Evolutionary conservation across 2,113 vertebrate species (phyloP).

Genomic region (Melanotaenia duboulayi): DNA sequence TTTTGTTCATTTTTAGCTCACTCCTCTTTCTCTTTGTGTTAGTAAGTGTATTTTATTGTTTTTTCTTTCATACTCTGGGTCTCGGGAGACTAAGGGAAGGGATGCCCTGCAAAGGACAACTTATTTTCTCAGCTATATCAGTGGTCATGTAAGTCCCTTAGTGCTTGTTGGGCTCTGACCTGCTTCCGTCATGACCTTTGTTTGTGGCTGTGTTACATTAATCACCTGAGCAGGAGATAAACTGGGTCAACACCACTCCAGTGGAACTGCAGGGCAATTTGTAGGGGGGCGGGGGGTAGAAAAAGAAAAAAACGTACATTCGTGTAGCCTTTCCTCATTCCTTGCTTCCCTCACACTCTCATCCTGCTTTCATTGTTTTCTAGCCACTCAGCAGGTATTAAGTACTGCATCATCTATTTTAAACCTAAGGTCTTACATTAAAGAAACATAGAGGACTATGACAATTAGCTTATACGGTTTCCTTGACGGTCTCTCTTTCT

Average conservation of each 20-base stretch:
- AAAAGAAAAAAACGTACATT: conserved; percentile 11
- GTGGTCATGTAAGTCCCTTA: conserved; percentile 48
- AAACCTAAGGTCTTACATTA: conserved; percentile 44
- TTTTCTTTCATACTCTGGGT: conserved; percentile 16
- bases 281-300: background rate
- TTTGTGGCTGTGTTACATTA: conserved; percentile 75
- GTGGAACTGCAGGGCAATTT: conserved; percentile 61
- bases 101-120: conserved; percentile 54
- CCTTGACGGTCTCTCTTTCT: conserved; percentile 14
- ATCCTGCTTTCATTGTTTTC: conserved; percentile 36
- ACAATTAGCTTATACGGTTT: conserved; percentile 55
- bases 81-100: conserved; percentile 34
- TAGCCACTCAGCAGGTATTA: conserved; percentile 65
- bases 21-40: too few species aligned
- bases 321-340: conserved; percentile 10
- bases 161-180: conserved; percentile 51
- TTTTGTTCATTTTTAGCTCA: too few species aligned
- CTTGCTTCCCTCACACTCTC: conserved; percentile 17
- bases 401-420: conserved; percentile 57
- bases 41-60: background rate
- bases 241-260: conserved; percentile 75
- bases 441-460: conserved; percentile 56
- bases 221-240: conserved; percentile 78
- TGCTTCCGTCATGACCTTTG: conserved; percentile 75
- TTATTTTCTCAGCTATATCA: conserved; percentile 51